Percentiles rank a stretch among this genome's conserved stretches.
phyloP scores from a whole-genome alignment of 2,113 vertebrate species.

The Percopsis transmontana region DNA sequence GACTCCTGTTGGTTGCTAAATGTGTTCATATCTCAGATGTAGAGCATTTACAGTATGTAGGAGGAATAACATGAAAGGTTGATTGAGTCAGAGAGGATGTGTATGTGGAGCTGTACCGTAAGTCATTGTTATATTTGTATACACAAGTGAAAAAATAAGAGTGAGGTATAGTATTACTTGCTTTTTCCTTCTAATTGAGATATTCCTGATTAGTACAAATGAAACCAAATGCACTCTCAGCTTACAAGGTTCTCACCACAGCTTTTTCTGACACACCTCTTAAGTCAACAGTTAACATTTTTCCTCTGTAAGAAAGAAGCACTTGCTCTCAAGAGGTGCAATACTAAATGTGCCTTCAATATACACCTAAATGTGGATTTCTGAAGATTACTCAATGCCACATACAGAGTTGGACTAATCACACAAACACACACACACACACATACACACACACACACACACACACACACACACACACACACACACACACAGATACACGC shows the following conservation, averaged over 20 bases:
- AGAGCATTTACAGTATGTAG: too few species aligned
- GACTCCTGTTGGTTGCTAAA: too few species aligned
- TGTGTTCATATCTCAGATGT: too few species aligned
- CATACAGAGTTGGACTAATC: not conserved
- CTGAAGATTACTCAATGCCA: slow-evolving; percentile 21
- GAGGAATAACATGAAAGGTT: too few species aligned
- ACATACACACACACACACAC: slow-evolving; percentile 1
- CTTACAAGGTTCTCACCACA: not conserved
- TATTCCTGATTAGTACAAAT: not conserved
- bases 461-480: slow-evolving; percentile 2
- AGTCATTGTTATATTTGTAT: too few species aligned
- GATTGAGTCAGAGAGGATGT: too few species aligned
- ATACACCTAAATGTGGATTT: not conserved
- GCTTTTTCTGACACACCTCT: slow-evolving; percentile 3
- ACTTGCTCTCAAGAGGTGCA: not conserved
- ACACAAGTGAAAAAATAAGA: too few species aligned
- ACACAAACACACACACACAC: slow-evolving; percentile 11
- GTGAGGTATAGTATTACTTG: not conserved
- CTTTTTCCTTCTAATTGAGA: not conserved
- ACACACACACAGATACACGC: slow-evolving; percentile 1
- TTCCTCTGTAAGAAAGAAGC: not conserved
- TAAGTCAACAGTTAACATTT: not conserved
- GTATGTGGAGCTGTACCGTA: too few species aligned
- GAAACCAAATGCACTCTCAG: not conserved
- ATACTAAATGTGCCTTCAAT: not conserved